Conservation (phyloP, 2,888 invertebrate species). For the Spodoptera exigua region DNA sequence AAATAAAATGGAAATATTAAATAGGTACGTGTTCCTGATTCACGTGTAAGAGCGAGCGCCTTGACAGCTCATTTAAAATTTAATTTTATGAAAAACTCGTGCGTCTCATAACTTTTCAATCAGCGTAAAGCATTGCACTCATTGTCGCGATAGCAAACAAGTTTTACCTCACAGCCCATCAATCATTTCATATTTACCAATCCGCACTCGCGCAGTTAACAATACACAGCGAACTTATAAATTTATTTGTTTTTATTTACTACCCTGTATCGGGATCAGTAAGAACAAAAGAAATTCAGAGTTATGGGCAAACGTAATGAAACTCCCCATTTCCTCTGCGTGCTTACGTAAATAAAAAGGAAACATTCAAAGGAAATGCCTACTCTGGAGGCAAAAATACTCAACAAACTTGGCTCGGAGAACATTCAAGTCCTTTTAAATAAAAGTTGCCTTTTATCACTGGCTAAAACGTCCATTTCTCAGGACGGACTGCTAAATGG, state of each 20-base stretch:
- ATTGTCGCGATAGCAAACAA: slow-evolving; percentile 16
- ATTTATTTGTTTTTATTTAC: slow-evolving; percentile 48
- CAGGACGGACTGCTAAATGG: slow-evolving; percentile 69
- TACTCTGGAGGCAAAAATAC: slow-evolving; percentile 68
- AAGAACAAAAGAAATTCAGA: slow-evolving; percentile 62
- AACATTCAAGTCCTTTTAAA: slow-evolving; percentile 78
- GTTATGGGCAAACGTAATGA: slow-evolving; percentile 67
- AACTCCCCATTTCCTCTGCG: slow-evolving; percentile 73
- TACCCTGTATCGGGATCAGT: slow-evolving; percentile 49
- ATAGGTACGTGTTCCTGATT: too few relatives aligned
- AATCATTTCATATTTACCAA: slow-evolving; percentile 26
- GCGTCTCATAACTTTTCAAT: slow-evolving; percentile 27
- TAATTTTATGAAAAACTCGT: slow-evolving; percentile 3
- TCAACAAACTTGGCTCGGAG: slow-evolving; percentile 67
- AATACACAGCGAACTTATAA: slow-evolving; percentile 34
- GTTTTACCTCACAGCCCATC: slow-evolving; percentile 23
- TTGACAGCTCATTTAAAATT: neutral
- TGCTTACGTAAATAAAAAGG: slow-evolving; percentile 75
- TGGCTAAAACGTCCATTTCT: slow-evolving; percentile 74
- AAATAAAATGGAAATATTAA: too few relatives aligned
- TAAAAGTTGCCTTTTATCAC: slow-evolving; percentile 81
- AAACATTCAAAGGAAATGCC: slow-evolving; percentile 70
- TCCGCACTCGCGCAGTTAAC: slow-evolving; percentile 11
- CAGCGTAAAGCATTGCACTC: slow-evolving; percentile 13
- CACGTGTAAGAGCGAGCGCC: too few relatives aligned